A percentile compares a stretch with the other conserved stretches of the same genome.
Evolutionary conservation across 2,113 vertebrate genomes (phyloP).

Genomic region (Sprattus sprattus): DNA sequence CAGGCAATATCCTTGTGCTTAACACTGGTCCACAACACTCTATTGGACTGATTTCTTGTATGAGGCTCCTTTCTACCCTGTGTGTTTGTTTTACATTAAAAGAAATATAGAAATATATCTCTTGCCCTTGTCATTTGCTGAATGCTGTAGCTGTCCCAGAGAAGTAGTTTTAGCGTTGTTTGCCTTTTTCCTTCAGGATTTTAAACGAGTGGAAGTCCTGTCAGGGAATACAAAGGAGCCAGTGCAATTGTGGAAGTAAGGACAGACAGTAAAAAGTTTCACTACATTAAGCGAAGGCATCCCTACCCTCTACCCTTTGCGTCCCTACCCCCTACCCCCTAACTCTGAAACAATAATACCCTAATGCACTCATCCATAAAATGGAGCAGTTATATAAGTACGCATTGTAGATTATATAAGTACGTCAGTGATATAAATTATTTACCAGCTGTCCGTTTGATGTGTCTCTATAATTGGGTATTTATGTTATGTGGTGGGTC

Average conservation of each 20-base stretch:
- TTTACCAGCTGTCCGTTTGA: conserved; percentile 41
- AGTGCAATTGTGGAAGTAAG: neutral
- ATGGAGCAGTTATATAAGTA: conserved; percentile 43
- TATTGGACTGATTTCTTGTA: no score
- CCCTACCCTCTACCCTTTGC: neutral
- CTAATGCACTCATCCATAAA: conserved; percentile 13
- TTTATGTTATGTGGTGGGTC: conserved; percentile 18
- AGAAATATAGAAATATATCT: no score
- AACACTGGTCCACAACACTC: no score
- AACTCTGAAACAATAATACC: conserved; percentile 3
- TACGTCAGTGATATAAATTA: conserved; percentile 36
- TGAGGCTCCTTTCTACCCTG: no score
- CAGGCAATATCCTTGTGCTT: no score
- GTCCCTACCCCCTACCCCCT: neutral
- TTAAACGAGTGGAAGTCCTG: no score
- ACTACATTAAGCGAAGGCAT: neutral
- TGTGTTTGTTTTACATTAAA: no score
- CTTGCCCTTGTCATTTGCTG: neutral
- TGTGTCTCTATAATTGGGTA: conserved; percentile 24
- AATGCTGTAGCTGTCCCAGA: no score
- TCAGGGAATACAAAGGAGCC: neutral
- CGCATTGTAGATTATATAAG: conserved; percentile 43
- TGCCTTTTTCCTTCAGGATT: no score
- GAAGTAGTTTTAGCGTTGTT: no score
- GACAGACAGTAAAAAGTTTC: neutral